Evolutionary conservation across 2,888 invertebrate species (phyloP), one percentile per base, ranked within the genome.

Genomic region (Dioctria rufipes): DNA sequence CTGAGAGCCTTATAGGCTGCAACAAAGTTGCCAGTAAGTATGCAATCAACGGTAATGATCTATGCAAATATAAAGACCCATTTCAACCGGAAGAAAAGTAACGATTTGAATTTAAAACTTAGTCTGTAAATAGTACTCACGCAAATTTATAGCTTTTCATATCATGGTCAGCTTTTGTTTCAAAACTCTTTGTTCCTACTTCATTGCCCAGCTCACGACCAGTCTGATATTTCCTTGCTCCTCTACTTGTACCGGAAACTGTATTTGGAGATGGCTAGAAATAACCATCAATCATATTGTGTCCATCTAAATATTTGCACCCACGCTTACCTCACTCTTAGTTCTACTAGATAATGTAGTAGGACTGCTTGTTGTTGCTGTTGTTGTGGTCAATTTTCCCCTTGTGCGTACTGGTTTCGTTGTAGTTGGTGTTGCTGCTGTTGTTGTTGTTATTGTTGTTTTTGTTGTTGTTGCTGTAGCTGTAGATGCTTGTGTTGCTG

Each of bases 61-160:
- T 25, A 25, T 25, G 25, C 2, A 25, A 25, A 25, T 25, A 25
- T 25, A 25, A 25, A 25, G 25, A 2, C 25, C 25, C 25, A 25
- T 25, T 25, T 25, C 0, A 25, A 25, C 25, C 25, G 25, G 25
- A 25, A 25, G 25, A 2, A 25, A 25, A 25, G 25, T 25, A 25
- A 25, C 25, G 25, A 25, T 25, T 25, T 25, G 1, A 25, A 25
- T 25, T 25, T 25, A 25, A 25, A 25, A 1, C 25, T 25, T 25
- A 25, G 25, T 25, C 25, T 25, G 25, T 25, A 25, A 25, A 25
- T 25, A 25, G 25, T 60, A 63, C 77, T 77, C 46, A 77, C 77
- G 61, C 63, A 77, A 63, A 77, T 49, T 77, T 63, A 25, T 77
- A 77, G 49, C 63, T 61, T 43, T 13, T 61, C 11, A 37, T n/a